Evolutionary conservation across 2,113 vertebrate genomes (phyloP).

Genomic region (Mustela nigripes): DNA sequence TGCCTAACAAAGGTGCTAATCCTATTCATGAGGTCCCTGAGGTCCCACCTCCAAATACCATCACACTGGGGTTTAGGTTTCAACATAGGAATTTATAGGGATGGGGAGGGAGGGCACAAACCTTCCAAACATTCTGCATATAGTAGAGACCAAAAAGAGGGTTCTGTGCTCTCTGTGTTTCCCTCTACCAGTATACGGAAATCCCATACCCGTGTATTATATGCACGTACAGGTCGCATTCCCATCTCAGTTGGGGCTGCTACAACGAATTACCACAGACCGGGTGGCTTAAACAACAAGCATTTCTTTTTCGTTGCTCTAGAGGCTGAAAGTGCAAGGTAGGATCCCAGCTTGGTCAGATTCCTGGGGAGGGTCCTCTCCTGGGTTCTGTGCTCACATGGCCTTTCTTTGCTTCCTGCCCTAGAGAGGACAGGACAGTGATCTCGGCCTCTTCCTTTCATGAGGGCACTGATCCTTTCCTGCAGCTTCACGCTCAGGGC

Average conservation of each 20-base stretch:
- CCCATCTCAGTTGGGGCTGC: background rate
- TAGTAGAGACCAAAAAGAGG: background rate
- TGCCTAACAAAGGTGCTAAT: background rate
- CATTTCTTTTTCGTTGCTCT: background rate
- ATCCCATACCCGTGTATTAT: background rate
- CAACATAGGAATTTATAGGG: background rate
- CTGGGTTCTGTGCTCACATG: rapidly evolving
- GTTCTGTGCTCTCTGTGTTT: background rate
- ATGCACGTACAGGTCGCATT: background rate
- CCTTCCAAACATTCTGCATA: background rate
- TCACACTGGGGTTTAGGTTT: background rate
- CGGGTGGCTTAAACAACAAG: background rate
- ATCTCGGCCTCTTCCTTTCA: background rate
- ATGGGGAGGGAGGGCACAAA: background rate
- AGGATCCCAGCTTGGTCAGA: background rate
- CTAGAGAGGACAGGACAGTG: background rate
- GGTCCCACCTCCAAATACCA: background rate
- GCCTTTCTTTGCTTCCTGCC: background rate
- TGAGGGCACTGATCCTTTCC: background rate
- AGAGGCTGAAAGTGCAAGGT: background rate
- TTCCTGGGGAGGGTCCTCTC: background rate
- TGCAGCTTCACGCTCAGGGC: background rate
- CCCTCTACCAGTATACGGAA: background rate
- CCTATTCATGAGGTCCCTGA: background rate
- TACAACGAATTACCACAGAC: background rate